Conservation (phyloP, 2,113 vertebrate genomes). For the Gopherus evgoodei region DNA sequence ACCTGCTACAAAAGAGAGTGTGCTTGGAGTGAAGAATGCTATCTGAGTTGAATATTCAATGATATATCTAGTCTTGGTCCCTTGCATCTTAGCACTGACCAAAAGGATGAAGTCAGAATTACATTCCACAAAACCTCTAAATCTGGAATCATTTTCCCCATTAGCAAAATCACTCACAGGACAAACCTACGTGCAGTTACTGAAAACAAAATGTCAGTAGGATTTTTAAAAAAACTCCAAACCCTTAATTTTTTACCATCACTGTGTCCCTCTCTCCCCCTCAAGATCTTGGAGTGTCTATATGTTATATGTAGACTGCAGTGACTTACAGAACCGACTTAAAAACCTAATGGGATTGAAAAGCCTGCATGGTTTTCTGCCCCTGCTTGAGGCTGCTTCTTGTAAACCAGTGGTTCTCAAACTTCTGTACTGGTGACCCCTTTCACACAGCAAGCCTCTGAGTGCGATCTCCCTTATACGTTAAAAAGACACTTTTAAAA, state of each 20-base stretch:
- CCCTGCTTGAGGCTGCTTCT: conserved; percentile 51
- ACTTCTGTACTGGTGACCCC: too few species aligned
- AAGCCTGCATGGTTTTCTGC: conserved; percentile 29
- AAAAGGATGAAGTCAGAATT: background rate
- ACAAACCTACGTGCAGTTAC: background rate
- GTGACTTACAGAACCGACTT: conserved; percentile 29
- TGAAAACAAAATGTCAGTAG: background rate
- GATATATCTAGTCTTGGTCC: background rate
- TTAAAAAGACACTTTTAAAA: too few species aligned
- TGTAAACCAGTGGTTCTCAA: background rate
- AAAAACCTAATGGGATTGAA: conserved; percentile 18
- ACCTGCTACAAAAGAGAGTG: background rate
- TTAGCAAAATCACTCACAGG: background rate
- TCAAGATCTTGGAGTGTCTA: conserved; percentile 14
- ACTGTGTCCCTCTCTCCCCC: conserved; percentile 17
- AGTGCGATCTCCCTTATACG: too few species aligned
- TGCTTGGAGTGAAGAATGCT: background rate
- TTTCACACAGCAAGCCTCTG: too few species aligned
- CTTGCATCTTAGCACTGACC: background rate
- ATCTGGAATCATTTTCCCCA: background rate
- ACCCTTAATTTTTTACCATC: background rate
- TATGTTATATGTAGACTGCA: conserved; percentile 39
- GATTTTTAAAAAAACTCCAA: background rate
- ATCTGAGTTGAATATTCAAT: background rate
- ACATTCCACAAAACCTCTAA: background rate